Percentiles rank a stretch among this genome's conserved stretches.
These are phyloP conservation scores for Halcyon badia DNA, from an alignment of 2,797 vertebrate genomes.

Conservation along the genomic window DNA sequence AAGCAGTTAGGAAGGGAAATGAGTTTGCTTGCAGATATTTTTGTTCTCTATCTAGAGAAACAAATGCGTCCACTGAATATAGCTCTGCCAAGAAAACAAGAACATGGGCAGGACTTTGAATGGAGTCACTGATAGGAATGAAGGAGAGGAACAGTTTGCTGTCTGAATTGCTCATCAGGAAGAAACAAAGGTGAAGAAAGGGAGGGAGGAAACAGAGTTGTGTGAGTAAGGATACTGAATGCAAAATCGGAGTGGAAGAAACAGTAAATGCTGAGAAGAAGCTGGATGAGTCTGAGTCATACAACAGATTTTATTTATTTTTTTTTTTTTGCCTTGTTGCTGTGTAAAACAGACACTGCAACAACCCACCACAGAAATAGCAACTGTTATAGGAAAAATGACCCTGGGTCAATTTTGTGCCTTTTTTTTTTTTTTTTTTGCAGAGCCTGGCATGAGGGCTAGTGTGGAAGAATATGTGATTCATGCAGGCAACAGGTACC, in stretches of 20 bases:
- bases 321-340: fast-evolving
- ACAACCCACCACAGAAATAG: background rate
- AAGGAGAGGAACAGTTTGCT: conserved; percentile 72
- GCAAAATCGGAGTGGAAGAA: conserved; percentile 41
- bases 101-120: conserved; percentile 62
- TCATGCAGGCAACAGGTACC: background rate
- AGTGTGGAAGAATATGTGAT: background rate
- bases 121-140: conserved; percentile 71
- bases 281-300: conserved; percentile 55
- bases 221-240: conserved; percentile 48
- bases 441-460: background rate
- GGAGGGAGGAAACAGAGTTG: conserved; percentile 56
- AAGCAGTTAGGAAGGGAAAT: conserved; percentile 56
- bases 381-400: background rate
- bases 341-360: background rate
- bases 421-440: background rate
- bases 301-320: background rate
- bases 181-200: conserved; percentile 67
- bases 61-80: conserved; percentile 72
- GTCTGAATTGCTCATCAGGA: conserved; percentile 74
- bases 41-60: conserved; percentile 72
- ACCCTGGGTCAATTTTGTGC: background rate
- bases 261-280: conserved; percentile 42
- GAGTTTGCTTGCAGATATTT: conserved; percentile 69
- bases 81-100: conserved; percentile 73